Conservation (phyloP, 2,797 vertebrate genomes). For the Brachyrhaphis roseni region DNA sequence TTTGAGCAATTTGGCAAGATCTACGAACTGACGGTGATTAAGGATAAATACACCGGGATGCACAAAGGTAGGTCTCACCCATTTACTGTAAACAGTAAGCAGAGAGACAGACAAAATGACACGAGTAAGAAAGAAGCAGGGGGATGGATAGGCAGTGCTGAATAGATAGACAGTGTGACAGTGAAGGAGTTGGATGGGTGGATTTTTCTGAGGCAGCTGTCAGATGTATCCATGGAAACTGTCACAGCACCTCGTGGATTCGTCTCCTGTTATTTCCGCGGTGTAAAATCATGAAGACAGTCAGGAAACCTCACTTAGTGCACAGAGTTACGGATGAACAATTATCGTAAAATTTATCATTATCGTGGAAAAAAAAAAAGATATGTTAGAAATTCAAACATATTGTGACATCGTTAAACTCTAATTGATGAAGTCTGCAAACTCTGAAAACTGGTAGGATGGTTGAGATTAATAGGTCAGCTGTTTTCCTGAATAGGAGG, state of each 20-base stretch:
- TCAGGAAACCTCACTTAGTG: conserved; percentile 17
- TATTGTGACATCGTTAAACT: neutral
- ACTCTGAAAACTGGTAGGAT: neutral
- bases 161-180: conserved; percentile 33
- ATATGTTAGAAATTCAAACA: neutral
- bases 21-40: conserved; percentile 86
- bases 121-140: conserved; percentile 3
- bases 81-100: conserved; percentile 32
- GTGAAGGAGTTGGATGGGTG: conserved; percentile 45
- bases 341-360: neutral
- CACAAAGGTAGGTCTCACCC: conserved; percentile 81
- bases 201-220: conserved; percentile 52
- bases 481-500: neutral
- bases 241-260: conserved; percentile 65
- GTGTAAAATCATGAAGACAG: conserved; percentile 33
- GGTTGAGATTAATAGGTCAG: neutral
- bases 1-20: conserved; percentile 86
- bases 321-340: neutral
- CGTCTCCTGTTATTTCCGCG: conserved; percentile 44
- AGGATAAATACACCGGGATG: conserved; percentile 88
- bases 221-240: conserved; percentile 76
- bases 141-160: conserved; percentile 4
- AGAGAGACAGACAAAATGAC: conserved; percentile 15
- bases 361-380: neutral
- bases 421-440: neutral